These are phyloP conservation scores for Branchinecta sandiegonensis DNA, from an alignment of 2,888 invertebrate species.

Conservation along the genomic window DNA sequence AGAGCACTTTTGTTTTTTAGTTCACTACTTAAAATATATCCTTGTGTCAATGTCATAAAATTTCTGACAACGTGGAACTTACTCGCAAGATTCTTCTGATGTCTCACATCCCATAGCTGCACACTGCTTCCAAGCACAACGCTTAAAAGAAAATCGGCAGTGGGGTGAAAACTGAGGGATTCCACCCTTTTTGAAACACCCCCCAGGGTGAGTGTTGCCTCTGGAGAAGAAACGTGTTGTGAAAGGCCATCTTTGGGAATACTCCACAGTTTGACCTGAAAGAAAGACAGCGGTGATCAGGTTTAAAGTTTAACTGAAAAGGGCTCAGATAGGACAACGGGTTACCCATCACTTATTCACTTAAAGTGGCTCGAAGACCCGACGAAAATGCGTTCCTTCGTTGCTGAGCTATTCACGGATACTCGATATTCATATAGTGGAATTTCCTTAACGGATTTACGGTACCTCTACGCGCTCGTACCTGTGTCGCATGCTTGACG, in stretches of 20 bases:
- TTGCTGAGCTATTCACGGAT: too few species aligned
- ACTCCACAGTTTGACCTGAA: conserved; percentile 73
- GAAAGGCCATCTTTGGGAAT: conserved; percentile 66
- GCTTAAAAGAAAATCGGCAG: conserved; percentile 73
- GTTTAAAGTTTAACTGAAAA: too few species aligned
- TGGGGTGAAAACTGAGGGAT: conserved; percentile 78
- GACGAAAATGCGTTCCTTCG: too few species aligned
- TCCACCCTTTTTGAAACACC: conserved; percentile 58
- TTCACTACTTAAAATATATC: background rate
- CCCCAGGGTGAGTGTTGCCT: conserved; percentile 64
- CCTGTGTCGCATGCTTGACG: too few species aligned
- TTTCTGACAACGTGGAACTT: conserved; percentile 19
- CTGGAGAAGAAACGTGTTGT: conserved; percentile 57
- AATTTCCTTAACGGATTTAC: too few species aligned
- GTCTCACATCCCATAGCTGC: conserved; percentile 70
- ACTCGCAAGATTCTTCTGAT: conserved; percentile 48
- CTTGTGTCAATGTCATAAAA: conserved; percentile 17
- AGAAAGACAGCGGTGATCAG: conserved; percentile 20
- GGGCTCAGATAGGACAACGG: too few species aligned
- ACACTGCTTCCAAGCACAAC: conserved; percentile 67
- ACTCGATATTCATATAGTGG: too few species aligned
- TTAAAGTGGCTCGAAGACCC: too few species aligned
- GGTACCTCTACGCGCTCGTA: too few species aligned
- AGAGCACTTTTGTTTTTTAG: too few species aligned
- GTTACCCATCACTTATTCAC: too few species aligned